Conservation (phyloP, 2,113 vertebrate species). For the Sceloporus undulatus region DNA sequence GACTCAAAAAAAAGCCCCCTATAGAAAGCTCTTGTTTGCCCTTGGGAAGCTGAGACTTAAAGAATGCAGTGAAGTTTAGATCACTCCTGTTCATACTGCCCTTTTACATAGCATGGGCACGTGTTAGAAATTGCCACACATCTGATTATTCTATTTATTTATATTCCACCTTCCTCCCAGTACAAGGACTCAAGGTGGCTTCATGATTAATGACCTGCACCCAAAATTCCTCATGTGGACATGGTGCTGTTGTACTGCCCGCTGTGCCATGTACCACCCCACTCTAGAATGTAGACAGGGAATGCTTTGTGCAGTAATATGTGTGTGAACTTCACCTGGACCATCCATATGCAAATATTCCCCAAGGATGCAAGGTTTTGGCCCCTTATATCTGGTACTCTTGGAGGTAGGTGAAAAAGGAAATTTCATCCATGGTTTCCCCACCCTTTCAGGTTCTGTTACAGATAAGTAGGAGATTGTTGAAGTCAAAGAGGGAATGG, state of each 20-base stretch:
- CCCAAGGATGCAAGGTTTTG: neutral
- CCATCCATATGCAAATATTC: neutral
- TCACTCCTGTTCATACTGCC: neutral
- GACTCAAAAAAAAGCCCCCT: neutral
- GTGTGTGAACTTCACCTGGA: neutral
- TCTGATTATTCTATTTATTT: no score
- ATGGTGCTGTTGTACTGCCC: neutral
- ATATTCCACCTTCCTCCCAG: no score
- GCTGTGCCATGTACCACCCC: no score
- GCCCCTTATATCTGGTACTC: neutral
- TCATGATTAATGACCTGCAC: neutral
- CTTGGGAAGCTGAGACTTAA: neutral
- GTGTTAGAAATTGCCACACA: neutral
- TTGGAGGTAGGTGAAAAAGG: neutral
- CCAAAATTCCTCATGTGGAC: neutral
- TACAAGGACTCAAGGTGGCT: no score
- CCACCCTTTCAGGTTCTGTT: neutral
- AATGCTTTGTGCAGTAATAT: neutral
- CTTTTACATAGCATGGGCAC: neutral
- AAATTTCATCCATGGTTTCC: neutral
- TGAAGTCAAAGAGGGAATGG: neutral
- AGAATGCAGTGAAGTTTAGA: neutral
- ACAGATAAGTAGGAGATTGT: no score
- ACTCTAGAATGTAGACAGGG: neutral
- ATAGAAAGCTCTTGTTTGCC: slow-evolving; percentile 12